Evolutionary conservation across 2,113 vertebrate genomes (phyloP).

Genomic region (Archocentrus centrarchus): DNA sequence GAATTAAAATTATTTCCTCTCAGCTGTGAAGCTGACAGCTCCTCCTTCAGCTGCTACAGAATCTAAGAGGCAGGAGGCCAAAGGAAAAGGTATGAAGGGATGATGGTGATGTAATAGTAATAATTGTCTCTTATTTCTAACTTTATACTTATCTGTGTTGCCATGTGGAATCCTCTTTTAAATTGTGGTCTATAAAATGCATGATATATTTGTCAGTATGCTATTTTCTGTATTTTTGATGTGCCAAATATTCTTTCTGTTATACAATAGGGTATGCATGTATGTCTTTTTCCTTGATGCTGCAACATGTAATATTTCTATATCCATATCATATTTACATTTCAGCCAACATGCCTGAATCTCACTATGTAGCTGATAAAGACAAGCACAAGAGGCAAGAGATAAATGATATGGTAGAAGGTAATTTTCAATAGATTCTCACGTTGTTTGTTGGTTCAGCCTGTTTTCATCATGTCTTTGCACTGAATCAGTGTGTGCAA

Average conservation of each 20-base stretch:
- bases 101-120: background rate
- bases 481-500: background rate
- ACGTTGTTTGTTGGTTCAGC: background rate
- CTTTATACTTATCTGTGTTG: slow-evolving; percentile 1
- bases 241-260: background rate
- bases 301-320: background rate
- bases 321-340: slow-evolving; percentile 22
- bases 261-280: background rate
- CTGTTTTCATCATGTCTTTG: background rate
- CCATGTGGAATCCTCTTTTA: background rate
- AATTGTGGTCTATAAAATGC: background rate
- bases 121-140: slow-evolving; percentile 9
- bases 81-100: slow-evolving; percentile 54
- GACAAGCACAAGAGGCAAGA: slow-evolving; percentile 39
- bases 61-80: slow-evolving; percentile 44
- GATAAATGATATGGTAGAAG: slow-evolving; percentile 61
- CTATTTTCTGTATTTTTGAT: background rate
- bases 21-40: slow-evolving; percentile 44
- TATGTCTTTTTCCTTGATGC: background rate
- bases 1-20: slow-evolving; percentile 21
- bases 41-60: slow-evolving; percentile 26
- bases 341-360: slow-evolving; percentile 45
- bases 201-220: background rate
- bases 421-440: slow-evolving; percentile 25
- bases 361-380: slow-evolving; percentile 20